These are phyloP conservation scores for Tachuris rubrigastra DNA, from an alignment of 2,113 vertebrate species.

Conservation along the genomic window DNA sequence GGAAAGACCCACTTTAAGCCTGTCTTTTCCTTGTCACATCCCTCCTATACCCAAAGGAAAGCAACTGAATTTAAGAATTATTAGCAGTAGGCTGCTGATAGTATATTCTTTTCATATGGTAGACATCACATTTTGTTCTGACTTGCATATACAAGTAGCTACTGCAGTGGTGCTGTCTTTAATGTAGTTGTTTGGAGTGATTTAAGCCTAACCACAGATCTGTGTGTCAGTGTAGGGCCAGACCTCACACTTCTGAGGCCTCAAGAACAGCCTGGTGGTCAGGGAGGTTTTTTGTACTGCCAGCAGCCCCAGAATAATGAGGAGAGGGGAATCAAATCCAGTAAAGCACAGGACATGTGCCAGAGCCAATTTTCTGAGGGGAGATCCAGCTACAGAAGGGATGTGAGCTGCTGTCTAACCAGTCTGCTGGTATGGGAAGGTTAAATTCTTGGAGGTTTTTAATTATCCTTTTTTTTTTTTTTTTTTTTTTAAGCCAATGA, in stretches of 20 bases:
- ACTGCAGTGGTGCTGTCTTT: neutral
- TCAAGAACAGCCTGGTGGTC: neutral
- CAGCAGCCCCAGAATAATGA: neutral
- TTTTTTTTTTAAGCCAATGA: neutral
- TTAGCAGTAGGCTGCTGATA: neutral
- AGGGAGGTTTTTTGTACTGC: neutral
- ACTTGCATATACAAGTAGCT: neutral
- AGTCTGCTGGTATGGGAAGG: neutral
- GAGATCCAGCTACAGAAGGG: neutral
- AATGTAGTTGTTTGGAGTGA: neutral
- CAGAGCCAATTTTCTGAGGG: neutral
- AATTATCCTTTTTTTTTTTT: neutral
- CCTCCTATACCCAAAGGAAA: neutral
- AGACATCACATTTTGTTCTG: neutral
- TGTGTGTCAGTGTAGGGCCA: neutral
- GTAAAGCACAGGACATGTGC: neutral
- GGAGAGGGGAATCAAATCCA: neutral
- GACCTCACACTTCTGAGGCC: neutral
- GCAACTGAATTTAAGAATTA: neutral
- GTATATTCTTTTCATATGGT: rapidly evolving
- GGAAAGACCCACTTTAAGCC: neutral
- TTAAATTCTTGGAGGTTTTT: neutral
- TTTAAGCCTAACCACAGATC: neutral
- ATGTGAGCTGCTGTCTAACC: neutral
- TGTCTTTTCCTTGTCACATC: neutral